These are phyloP conservation scores for rat (Rattus norvegicus) DNA, from an alignment of 2,113 vertebrate genomes.

Conservation along the genomic window DNA sequence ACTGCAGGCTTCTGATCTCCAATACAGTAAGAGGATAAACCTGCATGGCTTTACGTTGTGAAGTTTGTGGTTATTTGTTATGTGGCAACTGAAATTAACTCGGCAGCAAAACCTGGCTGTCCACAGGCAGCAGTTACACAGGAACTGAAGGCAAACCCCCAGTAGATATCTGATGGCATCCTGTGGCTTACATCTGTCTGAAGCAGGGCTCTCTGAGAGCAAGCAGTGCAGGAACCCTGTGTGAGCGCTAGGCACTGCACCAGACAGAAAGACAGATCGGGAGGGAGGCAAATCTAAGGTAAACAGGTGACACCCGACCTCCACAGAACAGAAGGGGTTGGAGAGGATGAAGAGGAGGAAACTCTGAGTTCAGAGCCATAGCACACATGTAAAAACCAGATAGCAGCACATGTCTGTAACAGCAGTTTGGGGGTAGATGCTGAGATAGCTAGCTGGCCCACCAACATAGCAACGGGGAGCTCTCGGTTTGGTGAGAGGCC, in stretches of 20 bases:
- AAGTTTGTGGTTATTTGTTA: background rate
- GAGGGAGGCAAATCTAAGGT: background rate
- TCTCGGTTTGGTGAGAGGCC: background rate
- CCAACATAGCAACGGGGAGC: background rate
- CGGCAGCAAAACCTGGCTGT: background rate
- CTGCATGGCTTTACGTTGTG: background rate
- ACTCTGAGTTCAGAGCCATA: background rate
- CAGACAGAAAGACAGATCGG: too few species aligned
- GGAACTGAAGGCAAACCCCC: background rate
- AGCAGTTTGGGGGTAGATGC: background rate
- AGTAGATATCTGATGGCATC: background rate
- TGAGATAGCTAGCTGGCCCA: background rate
- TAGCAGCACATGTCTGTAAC: background rate
- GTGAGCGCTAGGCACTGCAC: background rate
- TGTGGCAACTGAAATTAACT: background rate
- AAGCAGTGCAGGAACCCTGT: background rate
- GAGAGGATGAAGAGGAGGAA: background rate
- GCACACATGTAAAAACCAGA: background rate
- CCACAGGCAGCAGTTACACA: background rate
- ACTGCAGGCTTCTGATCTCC: background rate
- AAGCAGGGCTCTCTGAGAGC: background rate
- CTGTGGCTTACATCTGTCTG: background rate
- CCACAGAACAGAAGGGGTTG: background rate
- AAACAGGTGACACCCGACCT: background rate
- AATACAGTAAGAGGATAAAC: background rate